Percentiles rank a stretch among this genome's conserved stretches.
phyloP scores from a whole-genome alignment of 2,888 invertebrate species.

The Rotaria socialis region DNA sequence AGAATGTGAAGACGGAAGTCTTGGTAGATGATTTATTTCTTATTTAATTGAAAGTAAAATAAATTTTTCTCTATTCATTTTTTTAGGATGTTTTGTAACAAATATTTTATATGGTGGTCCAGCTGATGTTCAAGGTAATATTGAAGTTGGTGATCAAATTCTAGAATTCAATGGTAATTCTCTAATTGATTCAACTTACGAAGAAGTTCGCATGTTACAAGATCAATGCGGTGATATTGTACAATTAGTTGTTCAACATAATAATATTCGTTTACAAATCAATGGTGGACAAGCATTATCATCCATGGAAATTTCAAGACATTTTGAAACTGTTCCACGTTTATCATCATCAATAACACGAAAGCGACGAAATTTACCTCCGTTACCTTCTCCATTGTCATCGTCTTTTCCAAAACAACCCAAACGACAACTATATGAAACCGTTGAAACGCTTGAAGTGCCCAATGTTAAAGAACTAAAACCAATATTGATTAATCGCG shows the following conservation, averaged over 20 bases:
- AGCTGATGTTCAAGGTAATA: conserved; percentile 75
- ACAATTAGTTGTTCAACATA: conserved; percentile 64
- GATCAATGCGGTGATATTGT: conserved; percentile 79
- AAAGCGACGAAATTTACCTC: conserved; percentile 46
- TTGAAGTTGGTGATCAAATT: conserved; percentile 70
- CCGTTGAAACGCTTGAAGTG: conserved; percentile 43
- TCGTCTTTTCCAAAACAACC: conserved; percentile 7
- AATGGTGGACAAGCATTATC: conserved; percentile 39
- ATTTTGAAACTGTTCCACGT: conserved; percentile 46
- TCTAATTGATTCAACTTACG: conserved; percentile 82
- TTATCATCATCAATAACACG: conserved; percentile 38
- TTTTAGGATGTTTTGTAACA: conserved; percentile 49
- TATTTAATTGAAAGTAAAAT: no score
- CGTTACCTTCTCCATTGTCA: conserved; percentile 39
- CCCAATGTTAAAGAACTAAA: conserved; percentile 41
- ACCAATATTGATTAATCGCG: conserved; percentile 45
- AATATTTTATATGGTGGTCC: conserved; percentile 84
- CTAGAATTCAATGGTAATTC: conserved; percentile 85
- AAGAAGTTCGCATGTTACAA: conserved; percentile 83
- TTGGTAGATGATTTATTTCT: conserved; percentile 69
- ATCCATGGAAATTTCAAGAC: conserved; percentile 44
- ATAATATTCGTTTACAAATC: conserved; percentile 31
- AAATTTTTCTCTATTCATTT: no score
- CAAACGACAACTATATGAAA: conserved; percentile 37
- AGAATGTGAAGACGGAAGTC: conserved; percentile 75